These are phyloP conservation scores for Dascyllus trimaculatus DNA, from an alignment of 2,113 vertebrate genomes.

Conservation along the genomic window DNA sequence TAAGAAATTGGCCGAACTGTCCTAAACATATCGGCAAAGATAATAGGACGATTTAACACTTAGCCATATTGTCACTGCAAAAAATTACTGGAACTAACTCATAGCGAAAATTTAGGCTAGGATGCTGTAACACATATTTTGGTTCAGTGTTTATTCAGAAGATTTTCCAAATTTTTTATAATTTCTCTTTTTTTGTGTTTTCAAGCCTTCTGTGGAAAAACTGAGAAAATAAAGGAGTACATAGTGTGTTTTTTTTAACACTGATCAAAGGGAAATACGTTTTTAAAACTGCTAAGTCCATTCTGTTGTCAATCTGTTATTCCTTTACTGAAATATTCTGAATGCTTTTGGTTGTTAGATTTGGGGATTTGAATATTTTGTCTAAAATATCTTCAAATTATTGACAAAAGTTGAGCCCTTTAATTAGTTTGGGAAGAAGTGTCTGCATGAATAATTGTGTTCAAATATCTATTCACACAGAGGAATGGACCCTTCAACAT, in stretches of 20 bases:
- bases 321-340: conserved; percentile 7
- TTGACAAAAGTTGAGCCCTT: not conserved
- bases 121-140: too few relatives aligned
- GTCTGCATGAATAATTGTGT: not conserved
- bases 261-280: not conserved
- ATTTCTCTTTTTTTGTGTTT: not conserved
- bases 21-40: not conserved
- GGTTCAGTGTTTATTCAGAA: not conserved
- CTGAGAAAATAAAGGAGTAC: too few relatives aligned
- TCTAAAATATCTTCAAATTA: not conserved
- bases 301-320: conserved; percentile 9
- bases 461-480: not conserved
- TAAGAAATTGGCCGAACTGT: not conserved
- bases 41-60: not conserved
- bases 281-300: not conserved
- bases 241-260: too few relatives aligned
- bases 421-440: not conserved
- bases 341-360: conserved; percentile 3
- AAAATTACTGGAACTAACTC: not conserved
- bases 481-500: not conserved
- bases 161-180: not conserved
- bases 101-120: too few relatives aligned
- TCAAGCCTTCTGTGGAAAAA: too few relatives aligned
- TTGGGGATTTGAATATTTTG: not conserved
- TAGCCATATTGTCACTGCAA: not conserved